Percentiles rank a stretch among this genome's conserved stretches.
Evolutionary conservation across 2,797 vertebrate species (phyloP).

Genomic region (Eremophila alpestris): DNA sequence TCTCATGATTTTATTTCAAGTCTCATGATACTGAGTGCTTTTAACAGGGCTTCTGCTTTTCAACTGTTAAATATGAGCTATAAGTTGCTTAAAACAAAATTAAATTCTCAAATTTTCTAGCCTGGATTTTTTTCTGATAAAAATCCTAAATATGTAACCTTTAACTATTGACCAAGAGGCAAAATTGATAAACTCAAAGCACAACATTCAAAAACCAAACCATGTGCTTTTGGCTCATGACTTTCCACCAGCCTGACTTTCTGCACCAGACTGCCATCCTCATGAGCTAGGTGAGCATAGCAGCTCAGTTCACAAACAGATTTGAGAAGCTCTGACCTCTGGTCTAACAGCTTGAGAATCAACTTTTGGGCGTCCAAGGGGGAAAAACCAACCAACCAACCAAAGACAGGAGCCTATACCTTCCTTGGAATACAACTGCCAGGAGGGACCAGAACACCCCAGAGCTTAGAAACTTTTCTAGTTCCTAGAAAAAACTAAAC

Average conservation of each 20-base stretch:
- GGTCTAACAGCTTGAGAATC: neutral
- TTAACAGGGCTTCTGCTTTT: neutral
- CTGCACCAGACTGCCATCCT: neutral
- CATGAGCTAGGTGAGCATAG: neutral
- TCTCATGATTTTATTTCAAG: slow-evolving; percentile 64
- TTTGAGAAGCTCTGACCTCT: neutral
- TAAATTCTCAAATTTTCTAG: neutral
- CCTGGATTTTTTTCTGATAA: neutral
- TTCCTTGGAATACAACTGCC: neutral
- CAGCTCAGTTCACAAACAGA: neutral
- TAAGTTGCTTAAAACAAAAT: neutral
- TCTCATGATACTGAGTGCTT: slow-evolving; percentile 7
- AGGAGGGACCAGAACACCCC: neutral
- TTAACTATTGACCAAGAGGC: neutral
- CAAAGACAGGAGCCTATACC: neutral
- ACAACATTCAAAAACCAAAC: neutral
- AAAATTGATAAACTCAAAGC: neutral
- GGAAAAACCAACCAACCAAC: neutral
- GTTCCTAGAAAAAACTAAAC: neutral
- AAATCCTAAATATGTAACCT: neutral
- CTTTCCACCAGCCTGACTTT: neutral
- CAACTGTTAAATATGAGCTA: neutral
- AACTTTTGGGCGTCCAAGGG: neutral
- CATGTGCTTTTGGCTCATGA: neutral
- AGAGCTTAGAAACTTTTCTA: neutral